Base-by-base conservation (phyloP, 2,113 vertebrate species). In the Hylia prasina region DNA sequence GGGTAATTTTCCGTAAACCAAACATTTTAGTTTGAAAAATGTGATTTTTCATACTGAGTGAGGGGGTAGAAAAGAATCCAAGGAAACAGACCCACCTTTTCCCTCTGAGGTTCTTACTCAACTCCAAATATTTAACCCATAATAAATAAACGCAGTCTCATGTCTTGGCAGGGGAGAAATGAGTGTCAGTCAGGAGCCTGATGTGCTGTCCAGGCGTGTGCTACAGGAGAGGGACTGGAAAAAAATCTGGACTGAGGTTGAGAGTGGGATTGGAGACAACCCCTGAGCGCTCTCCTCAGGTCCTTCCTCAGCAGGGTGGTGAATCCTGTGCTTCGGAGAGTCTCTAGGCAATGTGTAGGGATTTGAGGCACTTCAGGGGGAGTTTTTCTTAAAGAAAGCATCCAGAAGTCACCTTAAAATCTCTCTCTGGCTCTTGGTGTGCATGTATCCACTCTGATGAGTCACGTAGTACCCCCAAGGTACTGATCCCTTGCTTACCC, bases 61-160 rank as follows among this genome's bases (percentile, higher is more conserved):
- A 57, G 54, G 35, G 48, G 28, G 56, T 63, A 33, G 45, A 6
- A 69, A 70, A 90, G 64, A 73, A 72, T 61, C 44, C 70, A 57
- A 42, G 50, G 58, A 91, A 89, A 13, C 13, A 65, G 87, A 91
- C 37, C 75, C 75, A 86, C 79, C 91, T 96, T 95, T 91, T 91
- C 75, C 65, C 91, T 81, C 77, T 82, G 76, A 93, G 91, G 87
- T 88, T 94, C 92, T 91, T 88, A 70, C 80, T 93, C 79, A 94
- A 56, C 84, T 82, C 42, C 63, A 88, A 45, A 78, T 93, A 86
- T 90, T 93, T 94, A 87, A 91, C 85, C 93, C 79, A 66, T 94
- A 90, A 92, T 90, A 92, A 96, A 91, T 85, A 94, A 89, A 82
- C 0, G 21, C 44, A 51, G 85, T 89, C 79, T 94, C 39, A 45